Evolutionary conservation across 2,797 vertebrate genomes (phyloP).

Genomic region (Enteromius treurensis): DNA sequence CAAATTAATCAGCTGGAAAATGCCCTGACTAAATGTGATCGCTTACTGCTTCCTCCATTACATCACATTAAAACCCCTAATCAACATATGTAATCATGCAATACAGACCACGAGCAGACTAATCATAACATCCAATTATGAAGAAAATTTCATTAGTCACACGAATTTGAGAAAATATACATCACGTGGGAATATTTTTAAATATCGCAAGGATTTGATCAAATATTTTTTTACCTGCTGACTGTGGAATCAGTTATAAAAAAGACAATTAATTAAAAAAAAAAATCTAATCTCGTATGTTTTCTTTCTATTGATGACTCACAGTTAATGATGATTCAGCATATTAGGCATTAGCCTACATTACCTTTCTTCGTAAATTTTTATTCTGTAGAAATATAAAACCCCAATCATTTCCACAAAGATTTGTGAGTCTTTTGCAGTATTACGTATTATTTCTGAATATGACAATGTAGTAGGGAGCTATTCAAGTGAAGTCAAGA

Average conservation of each 20-base stretch:
- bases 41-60: not conserved
- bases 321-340: slow-evolving; percentile 1
- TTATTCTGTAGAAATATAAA: not conserved
- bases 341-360: slow-evolving; percentile 13
- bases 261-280: slow-evolving; percentile 7
- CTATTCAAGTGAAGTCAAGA: not conserved
- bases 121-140: slow-evolving; percentile 47
- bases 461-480: not conserved
- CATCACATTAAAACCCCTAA: slow-evolving; percentile 63
- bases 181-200: not conserved
- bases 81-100: slow-evolving; percentile 72
- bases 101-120: slow-evolving; percentile 75
- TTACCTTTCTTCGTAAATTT: not conserved
- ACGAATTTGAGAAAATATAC: slow-evolving; percentile 53
- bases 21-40: not conserved
- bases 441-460: not conserved
- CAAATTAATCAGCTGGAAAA: not conserved
- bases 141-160: slow-evolving; percentile 49
- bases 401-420: not conserved
- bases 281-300: not conserved
- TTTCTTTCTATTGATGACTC: not conserved
- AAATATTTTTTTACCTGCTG: slow-evolving; percentile 1
- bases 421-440: not conserved
- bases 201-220: not conserved
- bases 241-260: slow-evolving; percentile 20